Conservation (phyloP, 2,113 vertebrate genomes). For the Manacus vitellinus region DNA sequence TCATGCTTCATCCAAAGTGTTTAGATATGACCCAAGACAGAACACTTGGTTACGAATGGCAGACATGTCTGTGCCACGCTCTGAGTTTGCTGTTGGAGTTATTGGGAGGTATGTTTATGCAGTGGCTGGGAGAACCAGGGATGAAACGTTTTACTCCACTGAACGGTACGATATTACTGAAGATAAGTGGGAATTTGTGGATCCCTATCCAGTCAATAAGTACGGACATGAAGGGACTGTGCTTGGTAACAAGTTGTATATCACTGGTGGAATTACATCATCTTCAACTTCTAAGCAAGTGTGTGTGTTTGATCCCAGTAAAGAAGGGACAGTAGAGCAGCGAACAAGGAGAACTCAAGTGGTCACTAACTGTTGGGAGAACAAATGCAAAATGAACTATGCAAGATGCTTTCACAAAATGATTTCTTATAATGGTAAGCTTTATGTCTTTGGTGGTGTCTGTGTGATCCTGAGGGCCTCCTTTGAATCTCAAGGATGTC, state of each 20-base stretch:
- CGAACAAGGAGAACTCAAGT: constrained; percentile 87
- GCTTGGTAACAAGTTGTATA: constrained; percentile 91
- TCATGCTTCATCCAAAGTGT: constrained; percentile 98
- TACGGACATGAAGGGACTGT: constrained; percentile 98
- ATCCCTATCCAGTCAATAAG: constrained; percentile 98
- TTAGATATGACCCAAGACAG: constrained; percentile 95
- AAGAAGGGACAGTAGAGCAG: constrained; percentile 87
- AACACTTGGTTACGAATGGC: constrained; percentile 98
- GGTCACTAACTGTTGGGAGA: constrained; percentile 96
- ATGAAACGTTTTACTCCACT: constrained; percentile 97
- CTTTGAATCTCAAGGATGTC: constrained; percentile 98
- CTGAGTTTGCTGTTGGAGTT: constrained; percentile 97
- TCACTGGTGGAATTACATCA: constrained; percentile 98
- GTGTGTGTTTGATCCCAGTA: constrained; percentile 95
- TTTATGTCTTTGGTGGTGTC: constrained; percentile 97
- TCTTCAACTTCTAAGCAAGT: constrained; percentile 99
- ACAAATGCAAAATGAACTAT: constrained; percentile 99
- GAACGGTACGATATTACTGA: constrained; percentile 96
- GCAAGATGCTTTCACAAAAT: constrained; percentile 99
- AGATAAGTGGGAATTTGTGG: constrained; percentile 98
- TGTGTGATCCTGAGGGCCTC: constrained; percentile 97
- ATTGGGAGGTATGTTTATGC: constrained; percentile 96
- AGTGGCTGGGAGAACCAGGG: constrained; percentile 94
- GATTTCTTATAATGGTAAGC: constrained; percentile 97
- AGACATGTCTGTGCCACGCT: constrained; percentile 97